Conservation (phyloP, 2,113 vertebrate species). For the Rostratula benghalensis region DNA sequence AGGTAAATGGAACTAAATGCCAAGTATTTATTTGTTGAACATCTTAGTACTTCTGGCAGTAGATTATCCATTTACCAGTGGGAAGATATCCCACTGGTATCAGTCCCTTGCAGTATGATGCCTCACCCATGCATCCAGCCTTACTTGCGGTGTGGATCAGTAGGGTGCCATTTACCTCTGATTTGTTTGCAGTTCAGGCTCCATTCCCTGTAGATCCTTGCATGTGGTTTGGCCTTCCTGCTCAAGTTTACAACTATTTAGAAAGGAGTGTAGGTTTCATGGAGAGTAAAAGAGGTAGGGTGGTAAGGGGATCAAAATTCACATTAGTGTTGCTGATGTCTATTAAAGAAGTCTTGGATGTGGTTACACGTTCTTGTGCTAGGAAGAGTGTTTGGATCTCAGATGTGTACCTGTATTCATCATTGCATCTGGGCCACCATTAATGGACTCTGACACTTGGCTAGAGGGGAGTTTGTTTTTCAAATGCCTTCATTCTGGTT, state of each 20-base stretch:
- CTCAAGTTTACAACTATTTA: neutral
- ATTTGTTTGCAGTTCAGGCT: neutral
- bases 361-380: neutral
- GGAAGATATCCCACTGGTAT: no score
- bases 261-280: neutral
- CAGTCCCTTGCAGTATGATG: neutral
- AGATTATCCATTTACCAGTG: accelerated
- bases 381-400: neutral
- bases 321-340: neutral
- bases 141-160: neutral
- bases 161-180: no score
- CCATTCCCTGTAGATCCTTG: neutral
- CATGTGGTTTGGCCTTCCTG: neutral
- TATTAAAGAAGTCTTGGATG: neutral
- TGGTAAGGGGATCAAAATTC: neutral
- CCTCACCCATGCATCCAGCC: neutral
- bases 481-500: neutral
- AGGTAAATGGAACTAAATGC: neutral
- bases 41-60: neutral
- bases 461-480: neutral
- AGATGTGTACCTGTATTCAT: neutral
- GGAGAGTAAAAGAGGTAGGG: neutral
- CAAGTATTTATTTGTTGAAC: neutral
- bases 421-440: neutral
- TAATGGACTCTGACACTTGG: neutral